Base-by-base conservation (phyloP, 2,888 invertebrate genomes). In the Andrena fulva region DNA sequence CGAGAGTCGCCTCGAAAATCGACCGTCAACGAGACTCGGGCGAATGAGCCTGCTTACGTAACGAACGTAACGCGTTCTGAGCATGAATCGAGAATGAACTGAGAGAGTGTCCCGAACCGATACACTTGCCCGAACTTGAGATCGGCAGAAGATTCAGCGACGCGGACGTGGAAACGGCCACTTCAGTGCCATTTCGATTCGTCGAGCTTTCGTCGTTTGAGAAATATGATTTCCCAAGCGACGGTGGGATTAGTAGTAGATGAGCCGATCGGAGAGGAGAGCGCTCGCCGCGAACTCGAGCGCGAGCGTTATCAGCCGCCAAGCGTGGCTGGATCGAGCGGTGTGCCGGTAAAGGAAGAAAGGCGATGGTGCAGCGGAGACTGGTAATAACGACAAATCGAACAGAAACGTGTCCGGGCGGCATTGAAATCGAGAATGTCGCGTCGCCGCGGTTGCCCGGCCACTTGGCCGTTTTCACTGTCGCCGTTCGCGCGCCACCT, bases 391-490 rank as follows among this genome's bases (percentile, higher is more conserved):
- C 76, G 85, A 70, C 68, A 80, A 85, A 83, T 77, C 66, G 82
- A 76, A 74, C 52, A 48, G 16, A 76, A 80, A 59, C 82, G 82
- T 71, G 77, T 69, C 69, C 63, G 70, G 78, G 63, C 79, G 86
- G 84, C 85, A 85, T 86, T 84, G 86, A 85, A 84, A 82, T 69
- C 82, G 85, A 85, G 86, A 86, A 86, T 85, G 86, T 81, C 84
- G 86, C 80, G 79, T 66, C 77, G 70, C 71, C 66, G 67, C 64
- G 77, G 72, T 16, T 60, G 79, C 42, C 16, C 42, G 42, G 42
- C 42, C 42, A 42, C 42, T 12, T 12, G 42, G 63, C 78, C 33
- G 69, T 80, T 85, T 85, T 85, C 84, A 85, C 85, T 85, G 85
- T 80, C 84, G 85, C 62, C 67, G 31, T 63, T 72, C 80, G 77